Evolutionary conservation across 2,797 vertebrate species (phyloP).

Genomic region (Phoxinus dragarum): DNA sequence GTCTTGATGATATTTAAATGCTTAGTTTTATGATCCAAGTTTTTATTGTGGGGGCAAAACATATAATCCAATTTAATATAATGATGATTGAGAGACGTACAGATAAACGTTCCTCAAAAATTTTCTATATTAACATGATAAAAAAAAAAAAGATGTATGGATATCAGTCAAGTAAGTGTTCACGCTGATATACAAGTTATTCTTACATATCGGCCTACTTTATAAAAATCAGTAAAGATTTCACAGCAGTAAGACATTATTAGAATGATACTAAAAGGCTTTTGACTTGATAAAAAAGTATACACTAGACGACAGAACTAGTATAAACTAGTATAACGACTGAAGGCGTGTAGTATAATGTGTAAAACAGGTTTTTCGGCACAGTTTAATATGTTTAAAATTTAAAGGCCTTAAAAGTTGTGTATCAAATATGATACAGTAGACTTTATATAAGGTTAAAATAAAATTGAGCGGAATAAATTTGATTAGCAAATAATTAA

Average conservation of each 20-base stretch:
- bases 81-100: not conserved
- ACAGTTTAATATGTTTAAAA: not conserved
- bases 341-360: not conserved
- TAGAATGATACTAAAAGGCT: not conserved
- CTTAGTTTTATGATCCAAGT: not conserved
- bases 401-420: not conserved
- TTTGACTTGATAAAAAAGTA: not conserved
- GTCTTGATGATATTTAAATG: not conserved
- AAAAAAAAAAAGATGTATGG: not conserved
- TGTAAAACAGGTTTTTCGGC: not conserved
- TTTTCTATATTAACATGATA: not conserved
- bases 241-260: not conserved
- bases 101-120: not conserved
- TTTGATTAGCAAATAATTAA: slow-evolving; percentile 58
- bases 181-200: not conserved
- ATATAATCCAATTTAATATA: not conserved
- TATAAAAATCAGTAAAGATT: not conserved
- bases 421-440: not conserved
- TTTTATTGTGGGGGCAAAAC: not conserved
- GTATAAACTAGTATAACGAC: not conserved
- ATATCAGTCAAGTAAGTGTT: not conserved
- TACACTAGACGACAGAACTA: not conserved
- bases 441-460: slow-evolving; percentile 4
- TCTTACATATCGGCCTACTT: not conserved
- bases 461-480: slow-evolving; percentile 41